Base-by-base conservation (phyloP, 1,140 invertebrate species). In the Pomacea maculata region DNA sequence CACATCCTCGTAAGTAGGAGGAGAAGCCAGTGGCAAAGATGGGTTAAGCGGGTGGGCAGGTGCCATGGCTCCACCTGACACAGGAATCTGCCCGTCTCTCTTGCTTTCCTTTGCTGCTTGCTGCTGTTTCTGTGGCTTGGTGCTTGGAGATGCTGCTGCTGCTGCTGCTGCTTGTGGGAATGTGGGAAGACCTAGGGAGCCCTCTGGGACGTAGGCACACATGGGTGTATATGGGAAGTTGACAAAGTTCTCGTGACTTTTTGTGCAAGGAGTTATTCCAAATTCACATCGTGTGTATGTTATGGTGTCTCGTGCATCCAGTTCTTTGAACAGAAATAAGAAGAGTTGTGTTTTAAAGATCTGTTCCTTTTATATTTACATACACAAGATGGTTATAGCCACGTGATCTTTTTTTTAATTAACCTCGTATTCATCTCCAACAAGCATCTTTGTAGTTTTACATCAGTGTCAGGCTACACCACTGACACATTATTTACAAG, bases 1-100 rank as follows among this genome's bases (percentile, higher is more conserved):
- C n/a, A 82, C 76, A n/a, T 82, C 80, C 52, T 82, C 80, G 25
- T 82, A 82, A 19, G 80, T 15, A 10, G 80, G 80, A 11, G 79
- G 79, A 14, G 25, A 45, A 10, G 54, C 79, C 63, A 45, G 25
- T 34, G 73, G 10, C 19, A 45, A 55, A 12, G 55, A 17, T n/a
- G 76, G 70, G 11, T 74, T 45, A 78, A 63, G 2, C 15, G n/a
- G 55, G 14, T 78, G 11, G 0, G 34, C 61, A 17, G 1, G 1
- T 15, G 63, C 29, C 25, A 11, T 17, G 9, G 54, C 25, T 34
- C 17, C 61, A 29, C 8, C 14, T 29, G 34, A 19, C 54, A 14
- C 10, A 67, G 1, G 76, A 2, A 17, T 8, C 65, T 67, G 68
- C 25, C 45, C 12, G 1, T 54, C 14, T 73, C 2, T 45, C 19